Conservation (phyloP, 1,140 invertebrate genomes). For the Drosophila carrolli region DNA sequence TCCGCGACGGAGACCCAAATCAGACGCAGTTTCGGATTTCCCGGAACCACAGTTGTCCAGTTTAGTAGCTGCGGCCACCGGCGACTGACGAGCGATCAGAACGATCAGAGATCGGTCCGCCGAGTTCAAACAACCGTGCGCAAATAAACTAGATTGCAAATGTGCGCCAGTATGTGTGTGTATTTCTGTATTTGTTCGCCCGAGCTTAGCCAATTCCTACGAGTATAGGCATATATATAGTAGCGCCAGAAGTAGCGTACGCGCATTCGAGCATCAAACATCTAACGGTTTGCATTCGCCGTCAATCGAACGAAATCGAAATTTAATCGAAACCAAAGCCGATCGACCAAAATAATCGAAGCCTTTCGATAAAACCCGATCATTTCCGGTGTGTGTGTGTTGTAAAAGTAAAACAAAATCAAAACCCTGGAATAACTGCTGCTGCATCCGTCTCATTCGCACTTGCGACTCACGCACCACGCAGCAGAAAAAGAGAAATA, state of each 20-base stretch:
- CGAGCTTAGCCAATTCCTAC: conserved; percentile 61
- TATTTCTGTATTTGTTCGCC: conserved; percentile 18
- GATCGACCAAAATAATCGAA: conserved; percentile 12
- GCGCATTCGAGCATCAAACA: conserved; percentile 70
- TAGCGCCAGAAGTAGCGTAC: conserved; percentile 66
- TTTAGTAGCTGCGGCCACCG: conserved; percentile 55
- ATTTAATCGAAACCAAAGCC: conserved; percentile 2
- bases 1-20: conserved; percentile 56
- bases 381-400: conserved; percentile 57
- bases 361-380: conserved; percentile 22
- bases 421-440: conserved; percentile 17
- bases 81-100: conserved; percentile 53
- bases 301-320: conserved; percentile 42
- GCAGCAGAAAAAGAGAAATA: conserved; percentile 23
- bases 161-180: conserved; percentile 42
- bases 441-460: conserved; percentile 21
- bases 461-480: conserved; percentile 54
- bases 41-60: conserved; percentile 46
- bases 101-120: conserved; percentile 51
- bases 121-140: conserved; percentile 67
- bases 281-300: conserved; percentile 35
- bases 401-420: conserved; percentile 24
- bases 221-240: conserved; percentile 67
- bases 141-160: conserved; percentile 77
- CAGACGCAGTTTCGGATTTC: conserved; percentile 54